Conservation (phyloP, 2,888 invertebrate species). For the Scaptomyza parva region DNA sequence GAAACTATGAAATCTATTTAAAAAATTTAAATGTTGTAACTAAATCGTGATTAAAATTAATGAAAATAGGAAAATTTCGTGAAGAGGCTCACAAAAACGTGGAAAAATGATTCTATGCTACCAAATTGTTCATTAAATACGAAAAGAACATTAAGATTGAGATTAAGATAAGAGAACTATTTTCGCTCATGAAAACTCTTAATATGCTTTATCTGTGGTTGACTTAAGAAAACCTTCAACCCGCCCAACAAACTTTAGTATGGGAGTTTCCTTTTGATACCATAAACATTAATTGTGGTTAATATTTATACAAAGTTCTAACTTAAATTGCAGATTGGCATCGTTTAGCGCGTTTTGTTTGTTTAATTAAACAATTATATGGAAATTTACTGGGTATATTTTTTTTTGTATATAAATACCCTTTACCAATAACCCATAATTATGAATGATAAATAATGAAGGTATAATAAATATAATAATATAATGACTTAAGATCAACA, state of each 20-base stretch:
- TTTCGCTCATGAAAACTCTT: background rate
- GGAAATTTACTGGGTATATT: constrained; percentile 8
- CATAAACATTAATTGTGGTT: constrained; percentile 8
- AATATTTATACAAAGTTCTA: constrained; percentile 17
- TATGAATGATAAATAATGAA: background rate
- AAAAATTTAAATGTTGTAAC: constrained; percentile 15
- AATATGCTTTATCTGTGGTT: background rate
- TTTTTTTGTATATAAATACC: constrained; percentile 19
- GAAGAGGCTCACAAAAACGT: background rate
- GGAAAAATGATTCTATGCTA: background rate
- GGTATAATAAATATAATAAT: constrained; percentile 5
- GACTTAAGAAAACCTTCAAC: constrained; percentile 7
- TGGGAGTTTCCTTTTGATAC: background rate
- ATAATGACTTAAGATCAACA: background rate
- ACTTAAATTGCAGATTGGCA: constrained; percentile 41
- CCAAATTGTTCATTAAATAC: background rate
- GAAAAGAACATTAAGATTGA: background rate
- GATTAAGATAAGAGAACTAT: too few relatives aligned
- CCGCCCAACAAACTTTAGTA: background rate
- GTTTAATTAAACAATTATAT: constrained; percentile 41
- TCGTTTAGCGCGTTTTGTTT: constrained; percentile 34
- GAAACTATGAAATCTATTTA: constrained; percentile 11
- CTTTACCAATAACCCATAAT: background rate
- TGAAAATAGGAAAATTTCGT: background rate
- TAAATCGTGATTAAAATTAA: background rate